Evolutionary conservation across 1,140 invertebrate genomes (phyloP).

Genomic region (Mamestra configurata): DNA sequence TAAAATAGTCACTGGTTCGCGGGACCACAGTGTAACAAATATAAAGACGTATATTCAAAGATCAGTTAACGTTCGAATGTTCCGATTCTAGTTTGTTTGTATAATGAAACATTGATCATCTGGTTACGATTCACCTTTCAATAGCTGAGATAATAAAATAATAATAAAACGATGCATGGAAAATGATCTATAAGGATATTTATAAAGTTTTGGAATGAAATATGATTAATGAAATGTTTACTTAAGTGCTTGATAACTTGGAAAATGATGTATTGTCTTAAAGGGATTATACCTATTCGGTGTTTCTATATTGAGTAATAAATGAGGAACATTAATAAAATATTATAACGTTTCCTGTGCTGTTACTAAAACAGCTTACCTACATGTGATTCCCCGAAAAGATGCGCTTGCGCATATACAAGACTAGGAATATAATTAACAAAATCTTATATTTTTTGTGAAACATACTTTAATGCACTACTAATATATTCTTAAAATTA

Average conservation of each 20-base stretch:
- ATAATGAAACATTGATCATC: constrained; percentile 43
- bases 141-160: constrained; percentile 43
- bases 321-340: constrained; percentile 9
- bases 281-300: background rate
- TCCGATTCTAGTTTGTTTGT: constrained; percentile 36
- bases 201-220: constrained; percentile 1
- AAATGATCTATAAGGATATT: background rate
- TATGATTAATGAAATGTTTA: constrained; percentile 23
- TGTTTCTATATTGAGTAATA: background rate
- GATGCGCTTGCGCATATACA: background rate
- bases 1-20: constrained; percentile 71
- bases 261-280: constrained; percentile 24
- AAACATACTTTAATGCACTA: background rate
- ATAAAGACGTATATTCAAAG: constrained; percentile 65
- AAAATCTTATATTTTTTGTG: too few relatives aligned
- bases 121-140: constrained; percentile 32
- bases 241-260: constrained; percentile 11
- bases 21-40: constrained; percentile 69
- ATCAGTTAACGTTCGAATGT: constrained; percentile 46
- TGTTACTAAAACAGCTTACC: background rate
- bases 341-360: background rate
- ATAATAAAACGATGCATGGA: constrained; percentile 3
- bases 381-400: background rate
- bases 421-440: background rate
- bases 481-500: constrained; percentile 16